These are phyloP conservation scores for Dendrophyllia cribrosa DNA, from an alignment of 64 coral and sea anemone species.

Conservation along the genomic window DNA sequence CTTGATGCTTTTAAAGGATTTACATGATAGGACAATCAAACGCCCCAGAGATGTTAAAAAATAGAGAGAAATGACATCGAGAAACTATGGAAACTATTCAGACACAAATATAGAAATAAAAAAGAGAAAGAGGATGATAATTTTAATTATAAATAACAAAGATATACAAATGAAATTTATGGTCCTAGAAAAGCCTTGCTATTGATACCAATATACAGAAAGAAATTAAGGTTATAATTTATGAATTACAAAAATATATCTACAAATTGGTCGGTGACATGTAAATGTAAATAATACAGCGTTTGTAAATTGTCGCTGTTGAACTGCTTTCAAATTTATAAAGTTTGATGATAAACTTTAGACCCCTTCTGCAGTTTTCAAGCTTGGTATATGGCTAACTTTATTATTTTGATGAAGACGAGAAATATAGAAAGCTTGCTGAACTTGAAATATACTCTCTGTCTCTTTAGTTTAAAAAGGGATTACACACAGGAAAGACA, in stretches of 20 bases:
- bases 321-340: too few species aligned
- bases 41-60: not conserved
- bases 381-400: too few species aligned
- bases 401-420: too few species aligned
- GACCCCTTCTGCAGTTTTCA: too few species aligned
- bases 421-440: too few species aligned
- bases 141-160: conserved; percentile 1
- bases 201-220: not conserved
- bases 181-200: not conserved
- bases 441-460: too few species aligned
- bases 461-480: too few species aligned
- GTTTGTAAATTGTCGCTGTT: conserved; percentile 14
- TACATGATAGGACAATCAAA: not conserved
- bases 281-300: conserved; percentile 8
- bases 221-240: not conserved
- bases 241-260: not conserved
- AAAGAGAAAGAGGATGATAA: not conserved
- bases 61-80: not conserved
- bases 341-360: too few species aligned
- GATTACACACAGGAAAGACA: too few species aligned
- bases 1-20: not conserved
- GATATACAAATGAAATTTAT: not conserved
- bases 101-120: not conserved
- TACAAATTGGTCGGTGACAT: conserved; percentile 1
- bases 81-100: not conserved